Evolutionary conservation across 2,797 vertebrate genomes (phyloP), one percentile per base, ranked within the genome.

Genomic region (Novumbra hubbsi): DNA sequence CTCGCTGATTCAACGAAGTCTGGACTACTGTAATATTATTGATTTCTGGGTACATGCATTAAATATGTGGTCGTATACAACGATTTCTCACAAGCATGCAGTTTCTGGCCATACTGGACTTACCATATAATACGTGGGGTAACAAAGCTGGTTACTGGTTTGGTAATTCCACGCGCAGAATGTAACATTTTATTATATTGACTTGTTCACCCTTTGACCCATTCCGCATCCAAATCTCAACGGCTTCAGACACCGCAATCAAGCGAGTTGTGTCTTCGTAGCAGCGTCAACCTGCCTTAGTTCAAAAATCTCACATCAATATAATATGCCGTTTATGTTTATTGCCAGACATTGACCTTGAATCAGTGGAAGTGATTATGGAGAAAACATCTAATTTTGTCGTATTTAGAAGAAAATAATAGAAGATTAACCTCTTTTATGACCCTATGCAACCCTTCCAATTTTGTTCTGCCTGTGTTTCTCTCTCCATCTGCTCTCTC

Each of bases 231-330:
- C 38, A 71, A 64, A 76, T 77, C 41, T 64, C 38, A 41, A 34
- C 0, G 28, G 55, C 65, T 82, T 72, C 32, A 69, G 72, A 69
- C 64, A 27, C 74, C 16, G 0, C 49, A 60, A 79, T 78, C 71
- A 55, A 80, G 76, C 24, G 52, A 34, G 4, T 27, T 19, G 34
- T 41, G 50, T 27, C 52, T 52, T 72, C 41, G 63, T 60, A 73
- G 11, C 57, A 69, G 30, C 28, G 21, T 15, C 70, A 60, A 63
- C n/a, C 24, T 49, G 17, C 63, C 57, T 57, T 70, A 55, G 45
- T 15, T 32, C 27, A 5, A 67, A 38, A 73, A 74, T 41, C 52
- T 8, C 52, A 57, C 2, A 60, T 48, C 24, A 32, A 69, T 15
- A 27, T 27, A 49, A 28, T 15, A 34, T 17, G 60, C 11, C 11